Base-by-base conservation (phyloP, 2,797 vertebrate genomes). In the Argya squamiceps region DNA sequence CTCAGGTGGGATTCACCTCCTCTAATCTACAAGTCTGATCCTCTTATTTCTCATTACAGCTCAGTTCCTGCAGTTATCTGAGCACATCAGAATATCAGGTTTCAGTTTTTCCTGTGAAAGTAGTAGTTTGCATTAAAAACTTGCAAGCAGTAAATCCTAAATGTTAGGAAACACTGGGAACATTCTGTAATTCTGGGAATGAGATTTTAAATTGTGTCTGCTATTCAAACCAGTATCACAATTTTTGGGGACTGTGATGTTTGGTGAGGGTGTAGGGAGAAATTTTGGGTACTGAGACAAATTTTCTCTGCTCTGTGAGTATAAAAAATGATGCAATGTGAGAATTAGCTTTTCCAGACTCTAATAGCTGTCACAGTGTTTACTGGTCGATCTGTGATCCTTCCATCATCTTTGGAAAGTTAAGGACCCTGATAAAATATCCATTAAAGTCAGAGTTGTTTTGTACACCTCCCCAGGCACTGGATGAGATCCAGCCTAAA, bases 361-460 rank as follows among this genome's bases (percentile, higher is more conserved):
- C 39, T 63, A 36, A 59, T 44, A 73, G 32, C 39, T 89, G 52
- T 82, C 32, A 12, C 39, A 23, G 44, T 78, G n/a, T 78, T 83
- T 93, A 17, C 27, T 68, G 75, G 24, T 78, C 29, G 7, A 26
- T 76, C 75, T 88, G 0, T n/a, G 34, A 63, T 90, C 37, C 59
- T 75, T 88, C 82, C n/a, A 21, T 60, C 76, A 81, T 65, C 82
- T 88, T 67, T 50, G 39, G 49, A 32, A 69, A 84, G 65, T 46
- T 91, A 85, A 88, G 60, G 46, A 47, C 62, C 39, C 58, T 65
- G 89, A 71, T 85, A 89, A 94, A 91, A 92, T 75, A 80, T 17
- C 87, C 63, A 53, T 30, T 93, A 59, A 92, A 88, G 86, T 81
- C 65, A 62, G 73, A 91, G 65, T 76, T 83, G 55, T 80, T 93